Conservation (phyloP, 2,113 vertebrate species). For the Archocentrus centrarchus region DNA sequence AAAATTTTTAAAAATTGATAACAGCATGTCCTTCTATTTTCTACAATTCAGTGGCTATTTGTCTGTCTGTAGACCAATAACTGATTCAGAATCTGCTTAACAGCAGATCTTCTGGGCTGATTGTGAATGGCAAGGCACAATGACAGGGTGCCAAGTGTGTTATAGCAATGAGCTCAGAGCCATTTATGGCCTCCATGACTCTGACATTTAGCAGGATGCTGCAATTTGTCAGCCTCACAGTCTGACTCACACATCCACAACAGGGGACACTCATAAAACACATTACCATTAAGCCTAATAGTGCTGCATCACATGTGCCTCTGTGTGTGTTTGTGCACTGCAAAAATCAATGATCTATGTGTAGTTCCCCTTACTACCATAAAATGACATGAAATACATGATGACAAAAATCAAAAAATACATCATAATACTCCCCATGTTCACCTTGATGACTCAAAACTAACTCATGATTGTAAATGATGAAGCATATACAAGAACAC, state of each 20-base stretch:
- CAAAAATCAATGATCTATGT: constrained; percentile 41
- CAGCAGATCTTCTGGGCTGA: constrained; percentile 42
- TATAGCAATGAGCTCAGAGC: constrained; percentile 66
- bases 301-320: constrained; percentile 34
- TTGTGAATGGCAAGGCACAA: constrained; percentile 55
- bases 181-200: constrained; percentile 69
- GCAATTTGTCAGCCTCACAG: constrained; percentile 72
- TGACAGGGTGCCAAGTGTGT: constrained; percentile 68
- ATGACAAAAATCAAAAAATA: constrained; percentile 13
- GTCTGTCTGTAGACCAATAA: constrained; percentile 11
- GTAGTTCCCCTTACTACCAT: constrained; percentile 11
- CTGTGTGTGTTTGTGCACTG: background rate
- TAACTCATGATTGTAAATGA: background rate
- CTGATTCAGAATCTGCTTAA: constrained; percentile 37
- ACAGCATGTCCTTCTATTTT: background rate
- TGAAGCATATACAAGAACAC: constrained; percentile 8
- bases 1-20: constrained; percentile 1
- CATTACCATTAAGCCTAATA: constrained; percentile 63
- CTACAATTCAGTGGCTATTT: background rate
- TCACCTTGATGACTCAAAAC: constrained; percentile 20
- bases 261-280: constrained; percentile 65
- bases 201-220: constrained; percentile 74
- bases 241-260: constrained; percentile 72
- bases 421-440: background rate
- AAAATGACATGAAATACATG: constrained; percentile 47